phyloP scores from a whole-genome alignment of 2,888 invertebrate species.

The Autographa pulchrina region DNA sequence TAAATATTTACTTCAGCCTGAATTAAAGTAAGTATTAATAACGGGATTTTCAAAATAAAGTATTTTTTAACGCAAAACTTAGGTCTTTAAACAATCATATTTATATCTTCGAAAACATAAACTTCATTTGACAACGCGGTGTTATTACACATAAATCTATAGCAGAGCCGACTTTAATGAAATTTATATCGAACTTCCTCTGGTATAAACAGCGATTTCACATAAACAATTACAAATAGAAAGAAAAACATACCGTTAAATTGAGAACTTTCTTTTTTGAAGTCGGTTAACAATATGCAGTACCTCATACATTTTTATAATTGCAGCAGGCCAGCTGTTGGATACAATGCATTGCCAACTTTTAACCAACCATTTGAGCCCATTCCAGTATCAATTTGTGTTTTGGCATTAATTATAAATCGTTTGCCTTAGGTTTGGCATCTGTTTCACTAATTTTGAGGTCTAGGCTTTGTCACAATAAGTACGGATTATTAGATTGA shows the following conservation, averaged over 20 bases:
- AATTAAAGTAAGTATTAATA: neutral
- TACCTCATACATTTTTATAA: neutral
- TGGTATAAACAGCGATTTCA: no score
- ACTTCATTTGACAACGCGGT: no score
- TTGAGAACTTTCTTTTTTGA: no score
- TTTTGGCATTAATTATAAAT: conserved; percentile 10
- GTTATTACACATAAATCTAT: no score
- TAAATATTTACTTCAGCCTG: neutral
- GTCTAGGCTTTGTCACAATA: neutral
- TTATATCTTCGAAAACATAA: no score
- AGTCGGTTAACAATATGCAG: neutral
- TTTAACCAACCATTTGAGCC: conserved; percentile 5
- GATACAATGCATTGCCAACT: conserved; percentile 7
- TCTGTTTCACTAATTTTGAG: neutral
- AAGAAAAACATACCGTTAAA: no score
- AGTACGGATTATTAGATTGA: neutral
- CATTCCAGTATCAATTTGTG: conserved; percentile 8
- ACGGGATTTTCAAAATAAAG: no score
- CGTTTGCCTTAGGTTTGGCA: neutral
- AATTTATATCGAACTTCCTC: no score
- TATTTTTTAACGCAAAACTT: no score
- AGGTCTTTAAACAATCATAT: no score
- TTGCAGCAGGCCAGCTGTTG: neutral
- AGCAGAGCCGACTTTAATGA: no score
- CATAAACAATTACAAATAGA: no score